Base-by-base conservation (phyloP, 1,140 invertebrate genomes). In the Leptinotarsa lineolata region DNA sequence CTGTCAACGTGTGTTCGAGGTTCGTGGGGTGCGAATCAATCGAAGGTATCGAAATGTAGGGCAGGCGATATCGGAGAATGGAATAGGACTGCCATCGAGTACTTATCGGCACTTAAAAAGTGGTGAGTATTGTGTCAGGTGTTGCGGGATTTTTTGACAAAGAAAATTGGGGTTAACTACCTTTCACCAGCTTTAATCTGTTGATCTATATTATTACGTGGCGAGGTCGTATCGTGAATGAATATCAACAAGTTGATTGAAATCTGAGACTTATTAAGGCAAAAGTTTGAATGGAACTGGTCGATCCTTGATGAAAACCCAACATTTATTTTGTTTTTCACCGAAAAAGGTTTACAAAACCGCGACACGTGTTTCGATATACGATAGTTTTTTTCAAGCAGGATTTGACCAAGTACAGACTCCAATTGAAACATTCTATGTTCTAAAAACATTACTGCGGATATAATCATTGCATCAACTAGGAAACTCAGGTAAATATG, bases 51-150 rank as follows among this genome's bases (percentile, higher is more conserved):
- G 60, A 59, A 63, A 63, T 63, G 18, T 63, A 59, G 69, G 60
- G 58, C 68, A 66, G 64, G 30, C 20, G 44, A 11, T 54, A 21
- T 68, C 67, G 22, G 30, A n/a, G 65, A 46, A 67, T 24, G 61
- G 15, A 74, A 54, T 54, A 74, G 73, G 68, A 72, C 44, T 72
- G 65, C 70, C 74, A 74, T 74, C 67, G 69, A 69, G 72, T 72
- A 77, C 76, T 77, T 77, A 74, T 77, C 72, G 73, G 46, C 72
- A 75, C 73, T 58, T 73, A 75, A 74, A 77, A 74, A 73, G 74
- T 70, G 64, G 73, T 39, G 39, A 69, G 59, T 24, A 70, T 77
- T 75, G 71, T 75, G 46, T 22, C 76, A 77, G 76, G 76, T 77
- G 76, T 77, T 77, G 74, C 70, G 59, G 67, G 71, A 20, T 46